Evolutionary conservation across 2,113 vertebrate genomes (phyloP).

Genomic region (Saiga tatarica): DNA sequence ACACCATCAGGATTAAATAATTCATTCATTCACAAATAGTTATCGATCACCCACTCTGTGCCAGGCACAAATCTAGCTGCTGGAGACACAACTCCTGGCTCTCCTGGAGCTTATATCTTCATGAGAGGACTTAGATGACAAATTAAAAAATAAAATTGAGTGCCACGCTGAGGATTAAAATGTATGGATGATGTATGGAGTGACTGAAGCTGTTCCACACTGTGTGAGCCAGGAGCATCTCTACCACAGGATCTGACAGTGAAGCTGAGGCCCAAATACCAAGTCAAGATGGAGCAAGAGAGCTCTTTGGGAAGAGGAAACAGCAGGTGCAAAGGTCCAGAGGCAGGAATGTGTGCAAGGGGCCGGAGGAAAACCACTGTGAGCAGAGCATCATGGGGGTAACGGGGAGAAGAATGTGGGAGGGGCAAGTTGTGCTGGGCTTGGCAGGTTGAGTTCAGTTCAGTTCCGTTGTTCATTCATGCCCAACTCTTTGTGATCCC

Average conservation of each 20-base stretch:
- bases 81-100: not conserved
- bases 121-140: not conserved
- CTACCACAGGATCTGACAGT: not conserved
- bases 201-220: not conserved
- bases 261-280: not conserved
- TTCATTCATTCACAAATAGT: conserved; percentile 53
- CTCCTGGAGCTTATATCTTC: not conserved
- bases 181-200: not conserved
- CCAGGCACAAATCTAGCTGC: not conserved
- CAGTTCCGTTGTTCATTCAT: not conserved
- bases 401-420: rapidly evolving
- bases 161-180: not conserved
- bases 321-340: not conserved
- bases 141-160: conserved; percentile 46
- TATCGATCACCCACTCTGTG: conserved; percentile 36
- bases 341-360: not conserved
- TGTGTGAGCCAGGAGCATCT: not conserved
- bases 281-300: not conserved
- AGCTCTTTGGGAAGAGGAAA: not conserved
- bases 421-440: not conserved
- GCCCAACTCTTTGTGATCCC: not conserved
- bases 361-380: not conserved
- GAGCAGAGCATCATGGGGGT: rapidly evolving
- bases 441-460: not conserved
- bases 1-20: conserved; percentile 45